Evolutionary conservation across 1,140 invertebrate species (phyloP), one percentile per base, ranked within the genome.

Genomic region (Drosophila teissieri): DNA sequence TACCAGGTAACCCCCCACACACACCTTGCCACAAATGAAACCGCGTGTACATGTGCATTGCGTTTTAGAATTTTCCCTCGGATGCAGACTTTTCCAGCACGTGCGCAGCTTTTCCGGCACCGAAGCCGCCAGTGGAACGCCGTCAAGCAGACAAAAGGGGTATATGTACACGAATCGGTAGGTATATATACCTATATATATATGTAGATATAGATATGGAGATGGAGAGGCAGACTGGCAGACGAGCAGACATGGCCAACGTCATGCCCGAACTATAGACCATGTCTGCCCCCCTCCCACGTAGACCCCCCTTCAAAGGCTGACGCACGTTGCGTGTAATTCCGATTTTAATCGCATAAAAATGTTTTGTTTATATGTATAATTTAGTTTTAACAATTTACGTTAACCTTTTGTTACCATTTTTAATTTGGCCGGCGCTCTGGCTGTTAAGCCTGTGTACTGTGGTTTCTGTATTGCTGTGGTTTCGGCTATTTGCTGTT

Each of bases 301-400:
- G 36, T 44, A 17, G 39, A 19, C 11, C 31, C 40, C 42, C 57
- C 17, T 55, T 40, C 58, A 80, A 75, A 57, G 55, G 51, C 64
- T 58, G 84, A 89, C 84, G 85, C 84, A 89, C 84, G 84, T 89
- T 89, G 84, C 84, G 84, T 89, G 84, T 89, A 89, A 89, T 89
- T 89, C 77, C 88, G 84, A 89, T 89, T 89, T 84, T 89, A 89
- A 89, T 89, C 84, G 84, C 84, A 78, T 80, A 72, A 89, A 89
- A 89, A 89, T 89, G 84, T 89, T 89, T 89, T 89, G 84, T 89
- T 89, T 89, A 90, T 89, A 89, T 88, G 84, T 88, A 90, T 89
- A 89, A 89, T 89, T 90, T 89, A 84, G 80, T 89, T 89, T 89
- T 80, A 89, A 80, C 84, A 90, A 90, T 84, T 89, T 89, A 78